phyloP scores from a whole-genome alignment of 2,888 invertebrate species.

The Sisyra terminalis region DNA sequence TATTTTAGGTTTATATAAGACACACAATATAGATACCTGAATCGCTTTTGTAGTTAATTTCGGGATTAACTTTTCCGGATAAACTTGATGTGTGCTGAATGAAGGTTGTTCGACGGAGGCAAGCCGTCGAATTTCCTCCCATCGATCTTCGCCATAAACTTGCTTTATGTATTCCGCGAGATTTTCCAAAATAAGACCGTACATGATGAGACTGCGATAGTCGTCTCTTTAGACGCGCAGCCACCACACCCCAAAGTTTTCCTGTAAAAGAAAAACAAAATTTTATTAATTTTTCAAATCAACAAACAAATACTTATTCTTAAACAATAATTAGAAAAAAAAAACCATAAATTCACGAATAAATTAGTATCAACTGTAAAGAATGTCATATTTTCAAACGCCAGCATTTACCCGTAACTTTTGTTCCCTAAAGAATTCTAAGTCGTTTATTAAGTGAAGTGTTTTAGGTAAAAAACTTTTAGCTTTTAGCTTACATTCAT shows the following conservation, averaged over 20 bases:
- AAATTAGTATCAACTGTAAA: too few relatives aligned
- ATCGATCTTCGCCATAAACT: conserved; percentile 86
- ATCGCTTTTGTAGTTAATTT: conserved; percentile 73
- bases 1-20: neutral
- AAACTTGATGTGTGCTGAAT: conserved; percentile 83
- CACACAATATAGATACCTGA: conserved; percentile 36
- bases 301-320: neutral
- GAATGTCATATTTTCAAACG: too few relatives aligned
- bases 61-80: conserved; percentile 77
- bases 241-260: neutral
- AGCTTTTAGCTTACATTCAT: too few relatives aligned
- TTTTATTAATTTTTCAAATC: neutral
- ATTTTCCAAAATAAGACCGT: conserved; percentile 88
- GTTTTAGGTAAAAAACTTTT: too few relatives aligned
- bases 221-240: too few relatives aligned
- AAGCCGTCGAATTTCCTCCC: conserved; percentile 78
- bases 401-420: too few relatives aligned
- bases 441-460: too few relatives aligned
- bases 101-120: conserved; percentile 78
- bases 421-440: too few relatives aligned
- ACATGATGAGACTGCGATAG: conserved; percentile 44
- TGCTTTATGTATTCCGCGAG: conserved; percentile 82
- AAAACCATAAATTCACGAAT: too few relatives aligned
- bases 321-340: neutral
- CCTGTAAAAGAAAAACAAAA: conserved; percentile 8